phyloP scores from a whole-genome alignment of 2,113 vertebrate species.

The Oncorhynchus keta region DNA sequence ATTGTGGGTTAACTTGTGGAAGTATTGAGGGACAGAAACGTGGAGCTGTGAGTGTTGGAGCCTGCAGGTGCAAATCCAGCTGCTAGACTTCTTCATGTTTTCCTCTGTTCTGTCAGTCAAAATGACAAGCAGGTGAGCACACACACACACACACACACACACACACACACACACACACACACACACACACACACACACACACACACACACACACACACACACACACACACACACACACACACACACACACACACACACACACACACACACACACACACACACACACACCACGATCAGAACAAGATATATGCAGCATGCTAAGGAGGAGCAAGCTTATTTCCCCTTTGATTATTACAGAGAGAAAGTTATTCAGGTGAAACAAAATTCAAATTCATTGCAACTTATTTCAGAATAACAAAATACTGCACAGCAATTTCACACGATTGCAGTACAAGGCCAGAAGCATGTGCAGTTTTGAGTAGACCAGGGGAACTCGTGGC shows the following conservation, averaged over 20 bases:
- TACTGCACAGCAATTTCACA: too few species aligned
- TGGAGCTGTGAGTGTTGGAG: slow-evolving; percentile 29
- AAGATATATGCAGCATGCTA: slow-evolving; percentile 46
- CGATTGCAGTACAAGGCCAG: too few species aligned
- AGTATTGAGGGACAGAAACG: slow-evolving; percentile 30
- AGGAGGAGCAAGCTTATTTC: slow-evolving; percentile 26
- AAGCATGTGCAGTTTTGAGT: slow-evolving; percentile 31
- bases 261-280: slow-evolving; percentile 34
- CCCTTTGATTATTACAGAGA: too few species aligned
- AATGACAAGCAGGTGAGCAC: slow-evolving; percentile 68
- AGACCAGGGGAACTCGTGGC: slow-evolving; percentile 42
- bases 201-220: slow-evolving; percentile 37
- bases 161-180: slow-evolving; percentile 37
- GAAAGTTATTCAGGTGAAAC: too few species aligned
- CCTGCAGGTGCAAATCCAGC: slow-evolving; percentile 71
- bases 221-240: slow-evolving; percentile 26
- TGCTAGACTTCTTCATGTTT: slow-evolving; percentile 51
- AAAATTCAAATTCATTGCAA: too few species aligned
- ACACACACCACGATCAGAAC: slow-evolving; percentile 19
- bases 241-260: slow-evolving; percentile 45
- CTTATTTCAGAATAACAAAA: too few species aligned
- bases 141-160: slow-evolving; percentile 35
- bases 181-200: slow-evolving; percentile 35
- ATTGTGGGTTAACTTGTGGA: slow-evolving; percentile 48
- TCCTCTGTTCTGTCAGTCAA: slow-evolving; percentile 64